Base-by-base conservation (phyloP, 2,797 vertebrate species). In the Protosalanx chinensis region DNA sequence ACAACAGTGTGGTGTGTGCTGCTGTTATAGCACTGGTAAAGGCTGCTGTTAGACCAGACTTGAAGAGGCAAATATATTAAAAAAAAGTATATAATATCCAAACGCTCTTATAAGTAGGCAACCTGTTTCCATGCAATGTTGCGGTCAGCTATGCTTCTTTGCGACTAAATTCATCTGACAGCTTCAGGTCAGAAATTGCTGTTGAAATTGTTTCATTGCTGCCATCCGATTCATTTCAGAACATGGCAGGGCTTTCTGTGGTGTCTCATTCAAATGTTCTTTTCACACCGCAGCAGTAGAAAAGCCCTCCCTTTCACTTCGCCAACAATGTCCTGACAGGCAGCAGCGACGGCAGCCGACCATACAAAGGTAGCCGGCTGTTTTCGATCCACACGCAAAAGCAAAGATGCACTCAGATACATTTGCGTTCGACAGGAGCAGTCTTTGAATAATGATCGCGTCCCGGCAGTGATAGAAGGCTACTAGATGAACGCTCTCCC, bases 381-480 rank as follows among this genome's bases (percentile, higher is more conserved):
- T 66, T 49, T 27, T 16, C 23, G 41, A 6, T 66, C 29, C 16
- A 30, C 51, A 41, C 7, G 16, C 8, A 29, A 27, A 29, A 66
- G 20, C 27, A 7, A 18, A 49, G 15, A 66, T 66, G 29, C n/a
- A 2, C 41, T 49, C 51, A 23, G 41, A 27, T 16, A 29, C 41
- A 46, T 23, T 29, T 20, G 41, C 29, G 6, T 29, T 29, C 23
- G 10, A 20, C 23, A 64, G 63, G 63, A 64, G 20, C 13, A 49
- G 41, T 66, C 63, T 18, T 2, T 37, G 46, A 62, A 64, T 65
- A 67, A 76, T 49, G 41, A 46, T 46, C 3, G 41, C 41, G 41
- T 46, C 41, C 62, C 49, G 0, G 0, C 60, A 61, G 70, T 61
- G 68, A 80, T 82, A 68, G 27, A 70, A 70, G 74, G 75, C 78